Base-by-base conservation (phyloP, 1,140 invertebrate genomes). In the Lordiphosa clarofinis region DNA sequence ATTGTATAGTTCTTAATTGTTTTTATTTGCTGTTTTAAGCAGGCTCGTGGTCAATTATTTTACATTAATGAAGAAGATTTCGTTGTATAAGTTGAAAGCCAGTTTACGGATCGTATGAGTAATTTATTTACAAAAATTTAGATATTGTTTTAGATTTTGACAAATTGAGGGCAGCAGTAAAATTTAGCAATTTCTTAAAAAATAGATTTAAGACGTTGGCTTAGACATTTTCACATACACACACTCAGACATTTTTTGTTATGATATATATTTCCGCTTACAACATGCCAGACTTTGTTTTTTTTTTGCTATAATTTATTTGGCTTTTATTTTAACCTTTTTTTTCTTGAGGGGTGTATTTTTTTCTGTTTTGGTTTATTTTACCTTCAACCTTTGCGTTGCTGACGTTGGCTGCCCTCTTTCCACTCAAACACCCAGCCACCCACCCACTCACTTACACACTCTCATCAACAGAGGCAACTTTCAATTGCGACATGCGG, bases 401-500 rank as follows among this genome's bases (percentile, higher is more conserved):
- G 39, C 37, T 28, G 24, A 28, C 50, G 10, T 68, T 69, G 12
- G 40, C 40, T 31, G 31, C 52, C 36, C 47, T 33, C 48, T 12
- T 48, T 21, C 47, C 31, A 40, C 46, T 39, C 39, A 60, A 1
- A 39, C 19, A 48, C 56, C 44, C 33, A 40, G 3, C 39, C 31
- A 57, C 33, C 36, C 44, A 47, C 15, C n/a, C 19, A 24, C 9
- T 49, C 12, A 13, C 36, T 36, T 24, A 38, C 24, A 50, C n/a
- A 48, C 35, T 7, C 28, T 43, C 12, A 37, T 33, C 47, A 44
- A 53, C 50, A 15, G 52, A 60, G 60, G 71, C 78, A 82, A 81
- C 76, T 81, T 81, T 81, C 76, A 82, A 81, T 81, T 81, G 76
- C 76, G 76, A 76, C 78, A 81, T 76, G 73, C 37, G n/a, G n/a